These are phyloP conservation scores for Rattus rattus DNA, from an alignment of 2,113 vertebrate species.

Conservation along the genomic window DNA sequence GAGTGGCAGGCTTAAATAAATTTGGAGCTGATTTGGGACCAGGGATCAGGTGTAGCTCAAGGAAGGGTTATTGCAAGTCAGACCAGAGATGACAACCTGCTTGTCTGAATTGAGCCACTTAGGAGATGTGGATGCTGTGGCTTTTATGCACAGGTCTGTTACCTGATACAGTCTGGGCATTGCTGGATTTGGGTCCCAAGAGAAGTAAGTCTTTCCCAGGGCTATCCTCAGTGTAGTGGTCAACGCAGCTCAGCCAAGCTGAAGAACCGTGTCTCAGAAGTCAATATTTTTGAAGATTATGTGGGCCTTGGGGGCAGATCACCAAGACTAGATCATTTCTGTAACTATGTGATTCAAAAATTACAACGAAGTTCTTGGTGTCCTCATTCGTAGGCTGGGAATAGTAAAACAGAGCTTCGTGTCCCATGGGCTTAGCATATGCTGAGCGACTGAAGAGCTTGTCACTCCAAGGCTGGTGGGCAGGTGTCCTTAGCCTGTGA, in stretches of 20 bases:
- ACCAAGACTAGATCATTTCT: background rate
- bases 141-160: background rate
- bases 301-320: background rate
- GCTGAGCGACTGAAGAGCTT: background rate
- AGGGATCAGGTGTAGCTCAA: background rate
- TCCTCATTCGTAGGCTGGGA: background rate
- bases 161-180: background rate
- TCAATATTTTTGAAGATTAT: background rate
- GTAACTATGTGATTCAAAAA: background rate
- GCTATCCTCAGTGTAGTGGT: background rate
- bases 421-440: background rate
- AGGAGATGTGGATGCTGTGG: background rate
- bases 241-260: background rate
- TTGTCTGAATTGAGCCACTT: background rate
- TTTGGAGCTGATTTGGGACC: conserved; percentile 4
- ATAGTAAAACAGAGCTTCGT: background rate
- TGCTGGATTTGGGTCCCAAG: background rate
- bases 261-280: background rate
- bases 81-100: background rate
- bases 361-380: background rate
- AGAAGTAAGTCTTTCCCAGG: background rate
- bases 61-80: background rate
- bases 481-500: background rate
- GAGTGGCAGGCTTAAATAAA: background rate
- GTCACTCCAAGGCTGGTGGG: background rate